These are phyloP conservation scores for Notothenia coriiceps DNA, from an alignment of 2,113 vertebrate species.

Conservation along the genomic window DNA sequence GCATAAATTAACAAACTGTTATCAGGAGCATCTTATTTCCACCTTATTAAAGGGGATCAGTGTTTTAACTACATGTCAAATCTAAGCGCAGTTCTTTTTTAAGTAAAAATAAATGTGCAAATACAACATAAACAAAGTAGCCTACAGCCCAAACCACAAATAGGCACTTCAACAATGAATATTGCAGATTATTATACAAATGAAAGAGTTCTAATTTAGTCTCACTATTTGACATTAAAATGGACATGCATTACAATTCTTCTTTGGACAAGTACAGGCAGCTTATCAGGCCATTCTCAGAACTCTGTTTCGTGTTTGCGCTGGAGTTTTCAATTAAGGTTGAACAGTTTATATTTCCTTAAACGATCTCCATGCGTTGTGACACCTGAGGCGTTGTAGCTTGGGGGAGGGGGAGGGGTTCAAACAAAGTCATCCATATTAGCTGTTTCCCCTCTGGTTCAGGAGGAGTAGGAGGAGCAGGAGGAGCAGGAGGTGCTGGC, in stretches of 20 bases:
- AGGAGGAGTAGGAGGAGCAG: neutral
- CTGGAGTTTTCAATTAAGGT: slow-evolving; percentile 41
- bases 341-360: slow-evolving; percentile 32
- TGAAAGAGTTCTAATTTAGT: neutral
- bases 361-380: slow-evolving; percentile 23
- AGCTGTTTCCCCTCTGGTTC: slow-evolving; percentile 33
- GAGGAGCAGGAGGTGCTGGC: neutral
- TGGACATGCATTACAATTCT: neutral
- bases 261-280: neutral
- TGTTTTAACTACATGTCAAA: too few species aligned
- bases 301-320: neutral
- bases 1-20: neutral
- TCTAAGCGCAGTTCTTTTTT: too few species aligned
- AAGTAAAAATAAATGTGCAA: too few species aligned
- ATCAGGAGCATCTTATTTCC: too few species aligned
- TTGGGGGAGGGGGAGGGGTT: neutral
- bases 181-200: neutral
- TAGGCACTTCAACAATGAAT: too few species aligned
- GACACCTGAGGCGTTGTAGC: slow-evolving; percentile 31
- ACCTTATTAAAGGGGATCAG: too few species aligned
- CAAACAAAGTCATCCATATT: slow-evolving; percentile 52
- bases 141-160: neutral
- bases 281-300: neutral
- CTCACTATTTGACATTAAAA: neutral
- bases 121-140: too few species aligned